Percentiles rank a stretch among this genome's conserved stretches.
Conservation (phyloP, 2,113 vertebrate species). For the Xenus cinereus region DNA sequence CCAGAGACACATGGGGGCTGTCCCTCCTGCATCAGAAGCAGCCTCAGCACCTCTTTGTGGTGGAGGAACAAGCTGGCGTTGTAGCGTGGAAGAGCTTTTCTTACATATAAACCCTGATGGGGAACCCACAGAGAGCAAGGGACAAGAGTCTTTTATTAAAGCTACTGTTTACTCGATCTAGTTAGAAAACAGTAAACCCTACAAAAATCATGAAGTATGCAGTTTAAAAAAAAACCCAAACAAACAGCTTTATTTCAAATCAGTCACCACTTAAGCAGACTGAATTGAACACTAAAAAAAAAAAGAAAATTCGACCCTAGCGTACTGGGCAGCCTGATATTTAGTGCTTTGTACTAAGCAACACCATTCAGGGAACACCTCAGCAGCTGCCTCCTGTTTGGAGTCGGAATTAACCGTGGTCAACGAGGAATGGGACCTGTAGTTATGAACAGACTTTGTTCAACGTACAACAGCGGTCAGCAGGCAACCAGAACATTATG, state of each 20-base stretch:
- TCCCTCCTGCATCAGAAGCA: neutral
- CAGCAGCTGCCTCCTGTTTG: neutral
- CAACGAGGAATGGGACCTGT: neutral
- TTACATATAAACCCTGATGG: neutral
- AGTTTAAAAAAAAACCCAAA: neutral
- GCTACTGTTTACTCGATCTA: neutral
- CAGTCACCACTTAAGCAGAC: neutral
- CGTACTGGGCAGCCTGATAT: neutral
- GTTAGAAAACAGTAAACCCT: neutral
- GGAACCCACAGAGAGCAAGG: neutral
- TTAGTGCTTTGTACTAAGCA: neutral
- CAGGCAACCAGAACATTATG: neutral
- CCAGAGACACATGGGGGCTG: rapidly evolving
- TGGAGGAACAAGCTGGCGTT: neutral
- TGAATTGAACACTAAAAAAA: neutral
- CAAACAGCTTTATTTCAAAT: neutral
- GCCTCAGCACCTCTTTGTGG: neutral
- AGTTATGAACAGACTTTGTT: neutral
- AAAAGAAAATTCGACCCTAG: neutral
- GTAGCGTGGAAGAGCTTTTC: neutral
- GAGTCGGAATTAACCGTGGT: neutral
- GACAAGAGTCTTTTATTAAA: neutral
- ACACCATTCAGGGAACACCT: neutral
- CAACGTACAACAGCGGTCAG: neutral
- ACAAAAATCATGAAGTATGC: rapidly evolving